phyloP scores from a whole-genome alignment of 1,140 invertebrate species.

The Drosophila punjabiensis region DNA sequence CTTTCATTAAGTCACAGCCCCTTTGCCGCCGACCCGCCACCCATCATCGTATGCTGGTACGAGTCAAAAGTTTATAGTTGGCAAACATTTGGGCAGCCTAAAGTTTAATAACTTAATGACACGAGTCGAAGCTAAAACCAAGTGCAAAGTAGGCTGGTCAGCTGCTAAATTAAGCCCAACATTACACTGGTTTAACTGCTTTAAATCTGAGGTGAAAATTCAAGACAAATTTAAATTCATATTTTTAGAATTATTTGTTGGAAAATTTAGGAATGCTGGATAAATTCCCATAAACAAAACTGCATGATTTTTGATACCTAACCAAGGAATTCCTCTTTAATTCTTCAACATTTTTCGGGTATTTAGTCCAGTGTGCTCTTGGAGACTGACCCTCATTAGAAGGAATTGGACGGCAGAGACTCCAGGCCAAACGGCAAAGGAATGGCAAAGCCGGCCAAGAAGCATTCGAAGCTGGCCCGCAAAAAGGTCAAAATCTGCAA shows the following conservation, averaged over 20 bases:
- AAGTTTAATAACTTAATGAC: conserved; percentile 81
- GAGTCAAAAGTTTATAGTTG: conserved; percentile 76
- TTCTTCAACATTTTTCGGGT: neutral
- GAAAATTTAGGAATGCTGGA: neutral
- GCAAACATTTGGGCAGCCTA: conserved; percentile 72
- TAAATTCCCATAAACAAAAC: neutral
- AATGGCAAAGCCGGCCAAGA: conserved; percentile 13
- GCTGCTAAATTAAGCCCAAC: conserved; percentile 72
- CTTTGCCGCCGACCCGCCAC: neutral
- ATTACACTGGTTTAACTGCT: conserved; percentile 6
- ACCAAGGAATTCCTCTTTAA: neutral
- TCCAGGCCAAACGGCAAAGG: conserved; percentile 25
- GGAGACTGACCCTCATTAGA: conserved; percentile 73
- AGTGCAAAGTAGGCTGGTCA: conserved; percentile 80
- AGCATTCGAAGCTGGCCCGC: conserved; percentile 33
- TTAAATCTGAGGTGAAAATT: neutral
- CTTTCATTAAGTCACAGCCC: conserved; percentile 75
- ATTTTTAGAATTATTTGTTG: neutral
- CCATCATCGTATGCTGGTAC: conserved; percentile 30
- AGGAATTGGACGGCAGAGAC: conserved; percentile 40
- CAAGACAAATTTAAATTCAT: neutral
- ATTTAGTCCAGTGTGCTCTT: conserved; percentile 10
- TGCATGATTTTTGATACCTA: neutral
- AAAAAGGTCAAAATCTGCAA: conserved; percentile 67
- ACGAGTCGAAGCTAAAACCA: conserved; percentile 52